These are phyloP conservation scores for Rhabdornis inornatus DNA, from an alignment of 2,113 vertebrate genomes.

Conservation along the genomic window DNA sequence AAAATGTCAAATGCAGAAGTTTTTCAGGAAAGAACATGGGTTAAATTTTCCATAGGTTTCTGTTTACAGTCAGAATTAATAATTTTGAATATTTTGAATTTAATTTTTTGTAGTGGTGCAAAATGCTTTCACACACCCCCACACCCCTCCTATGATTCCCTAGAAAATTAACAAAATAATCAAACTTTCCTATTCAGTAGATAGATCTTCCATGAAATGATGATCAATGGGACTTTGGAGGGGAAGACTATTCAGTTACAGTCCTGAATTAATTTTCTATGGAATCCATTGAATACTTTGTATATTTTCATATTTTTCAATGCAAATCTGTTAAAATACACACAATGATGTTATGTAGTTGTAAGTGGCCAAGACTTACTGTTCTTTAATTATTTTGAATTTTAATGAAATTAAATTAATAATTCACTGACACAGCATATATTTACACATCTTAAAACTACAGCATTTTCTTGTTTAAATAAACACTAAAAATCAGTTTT, in stretches of 20 bases:
- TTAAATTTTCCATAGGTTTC: background rate
- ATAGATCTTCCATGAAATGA: background rate
- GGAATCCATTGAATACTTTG: background rate
- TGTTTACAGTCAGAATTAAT: background rate
- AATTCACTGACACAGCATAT: background rate
- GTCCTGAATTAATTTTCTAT: background rate
- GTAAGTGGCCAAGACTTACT: background rate
- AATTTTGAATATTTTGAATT: background rate
- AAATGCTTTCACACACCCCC: background rate
- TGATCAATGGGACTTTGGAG: background rate
- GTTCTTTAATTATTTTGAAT: background rate
- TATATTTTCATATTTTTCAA: background rate
- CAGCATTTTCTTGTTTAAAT: background rate
- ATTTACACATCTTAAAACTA: background rate
- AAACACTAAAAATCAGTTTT: background rate
- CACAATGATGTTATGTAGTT: background rate
- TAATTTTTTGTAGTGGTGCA: background rate
- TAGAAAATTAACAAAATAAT: background rate
- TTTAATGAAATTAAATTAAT: background rate
- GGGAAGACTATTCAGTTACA: background rate
- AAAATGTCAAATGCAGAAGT: background rate
- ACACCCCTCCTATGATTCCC: background rate
- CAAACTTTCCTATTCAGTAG: background rate
- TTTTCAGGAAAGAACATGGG: background rate
- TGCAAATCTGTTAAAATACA: background rate